Evolutionary conservation across 2,888 invertebrate species (phyloP), one percentile per base, ranked within the genome.

Genomic region (Tryphoninae sp.): DNA sequence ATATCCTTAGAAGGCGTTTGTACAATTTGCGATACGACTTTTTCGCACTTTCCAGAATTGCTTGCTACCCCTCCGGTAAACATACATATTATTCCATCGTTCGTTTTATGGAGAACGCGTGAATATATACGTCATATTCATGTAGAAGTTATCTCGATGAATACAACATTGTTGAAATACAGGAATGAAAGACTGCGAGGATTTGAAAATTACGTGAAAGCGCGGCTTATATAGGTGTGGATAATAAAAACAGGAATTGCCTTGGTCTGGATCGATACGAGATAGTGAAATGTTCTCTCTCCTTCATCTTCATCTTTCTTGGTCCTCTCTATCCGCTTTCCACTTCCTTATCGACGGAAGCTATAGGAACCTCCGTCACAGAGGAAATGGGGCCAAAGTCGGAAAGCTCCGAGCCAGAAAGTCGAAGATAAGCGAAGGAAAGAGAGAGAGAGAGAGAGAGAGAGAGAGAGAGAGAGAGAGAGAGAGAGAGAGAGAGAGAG

Each of bases 301-400:
- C 67, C 33, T 64, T 19, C 49, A 69, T 65, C 65, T 42, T 61
- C 67, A 9, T 59, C 19, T 26, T 19, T 40, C 49, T 45, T 53
- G 13, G 22, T 49, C n/a, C 22, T 26, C 42, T 59, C 40, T 61
- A 59, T 19, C 23, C 62, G 26, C 9, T 77, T 76, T 74, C 69
- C 62, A 59, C 73, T 81, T 73, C 77, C 78, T 81, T 67, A 73
- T 81, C 67, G 73, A 61, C 62, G 61, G 42, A 61, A 67, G 51
- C 77, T 51, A 40, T 51, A 13, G 40, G 40, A 55, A 23, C 33
- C 45, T 11, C 23, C 51, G 23, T 16, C 45, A 45, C 11, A 40
- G 51, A 64, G 75, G 71, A 80, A 75, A 80, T 71, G 13, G 69
- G 64, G 59, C 75, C 64, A 74, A 75, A 80, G 75, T 71, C 59